Conservation (phyloP, 2,797 vertebrate species). For the Ceryle rudis region DNA sequence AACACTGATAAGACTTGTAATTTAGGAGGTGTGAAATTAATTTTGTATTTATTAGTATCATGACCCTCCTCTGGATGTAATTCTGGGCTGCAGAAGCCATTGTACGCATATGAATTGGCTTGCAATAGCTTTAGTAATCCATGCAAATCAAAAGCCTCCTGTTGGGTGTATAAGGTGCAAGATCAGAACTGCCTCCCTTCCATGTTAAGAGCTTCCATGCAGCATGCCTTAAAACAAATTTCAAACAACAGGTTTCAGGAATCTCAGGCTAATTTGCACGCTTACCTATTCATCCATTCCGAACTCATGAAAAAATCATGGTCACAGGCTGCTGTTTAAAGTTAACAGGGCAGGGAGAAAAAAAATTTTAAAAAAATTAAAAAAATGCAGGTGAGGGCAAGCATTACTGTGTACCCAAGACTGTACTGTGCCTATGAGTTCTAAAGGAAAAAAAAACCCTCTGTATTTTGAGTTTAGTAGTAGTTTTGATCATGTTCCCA, state of each 20-base stretch:
- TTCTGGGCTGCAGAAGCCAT: neutral
- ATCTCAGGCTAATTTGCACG: neutral
- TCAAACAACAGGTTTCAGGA: neutral
- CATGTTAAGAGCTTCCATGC: neutral
- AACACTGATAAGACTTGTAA: constrained; percentile 4
- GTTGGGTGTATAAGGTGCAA: neutral
- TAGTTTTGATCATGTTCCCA: neutral
- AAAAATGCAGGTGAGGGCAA: neutral
- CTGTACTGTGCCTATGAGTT: neutral
- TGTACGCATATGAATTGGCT: neutral
- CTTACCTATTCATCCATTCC: neutral
- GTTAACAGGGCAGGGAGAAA: neutral
- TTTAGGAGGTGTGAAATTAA: constrained; percentile 46
- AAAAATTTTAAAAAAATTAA: neutral
- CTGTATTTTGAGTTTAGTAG: neutral
- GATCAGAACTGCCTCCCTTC: neutral
- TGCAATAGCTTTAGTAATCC: neutral
- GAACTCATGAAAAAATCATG: neutral
- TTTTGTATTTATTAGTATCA: neutral
- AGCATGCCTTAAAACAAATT: neutral
- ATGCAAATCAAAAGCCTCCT: neutral
- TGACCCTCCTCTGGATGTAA: neutral
- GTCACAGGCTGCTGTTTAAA: neutral
- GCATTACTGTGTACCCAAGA: neutral
- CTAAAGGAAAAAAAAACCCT: neutral